Conservation (phyloP, 2,113 vertebrate species). For the Carassius carassius region DNA sequence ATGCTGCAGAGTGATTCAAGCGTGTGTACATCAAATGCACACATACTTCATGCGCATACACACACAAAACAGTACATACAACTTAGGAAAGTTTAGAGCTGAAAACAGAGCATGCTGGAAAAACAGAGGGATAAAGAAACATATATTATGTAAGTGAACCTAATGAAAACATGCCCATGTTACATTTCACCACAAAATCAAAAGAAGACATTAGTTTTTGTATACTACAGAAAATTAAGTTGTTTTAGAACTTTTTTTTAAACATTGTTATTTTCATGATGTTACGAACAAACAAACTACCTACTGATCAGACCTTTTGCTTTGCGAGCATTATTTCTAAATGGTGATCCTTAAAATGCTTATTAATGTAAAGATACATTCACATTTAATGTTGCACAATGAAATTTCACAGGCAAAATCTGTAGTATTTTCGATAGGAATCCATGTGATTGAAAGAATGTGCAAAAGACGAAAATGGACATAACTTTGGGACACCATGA, state of each 20-base stretch:
- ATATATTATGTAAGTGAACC: background rate
- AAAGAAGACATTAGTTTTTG: background rate
- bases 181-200: background rate
- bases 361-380: background rate
- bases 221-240: background rate
- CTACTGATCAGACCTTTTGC: background rate
- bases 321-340: background rate
- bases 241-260: background rate
- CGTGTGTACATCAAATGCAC: background rate
- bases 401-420: background rate
- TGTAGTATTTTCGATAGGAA: background rate
- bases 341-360: background rate
- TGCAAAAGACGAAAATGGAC: too few species aligned
- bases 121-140: background rate
- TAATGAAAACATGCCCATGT: background rate
- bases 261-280: background rate
- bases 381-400: background rate
- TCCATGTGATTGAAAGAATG: background rate
- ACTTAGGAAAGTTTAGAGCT: background rate
- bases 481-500: too few species aligned
- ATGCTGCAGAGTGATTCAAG: slow-evolving; percentile 9
- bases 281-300: background rate
- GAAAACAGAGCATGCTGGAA: background rate
- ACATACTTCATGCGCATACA: slow-evolving; percentile 6
- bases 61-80: background rate